Percentiles rank a stretch among this genome's conserved stretches.
Conservation (phyloP, 2,113 vertebrate species). For the Erinaceus europaeus region DNA sequence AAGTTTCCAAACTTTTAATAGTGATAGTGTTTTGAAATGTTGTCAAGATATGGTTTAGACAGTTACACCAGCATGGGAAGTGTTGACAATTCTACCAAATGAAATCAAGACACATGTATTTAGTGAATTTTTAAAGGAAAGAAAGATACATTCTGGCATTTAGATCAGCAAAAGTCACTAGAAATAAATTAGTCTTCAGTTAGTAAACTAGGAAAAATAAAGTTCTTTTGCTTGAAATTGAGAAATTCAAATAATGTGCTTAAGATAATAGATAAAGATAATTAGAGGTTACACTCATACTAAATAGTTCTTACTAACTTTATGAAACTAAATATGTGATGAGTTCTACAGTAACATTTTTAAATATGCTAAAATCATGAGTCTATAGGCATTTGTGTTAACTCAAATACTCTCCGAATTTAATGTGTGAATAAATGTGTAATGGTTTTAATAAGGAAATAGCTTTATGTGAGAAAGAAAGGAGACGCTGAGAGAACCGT, state of each 20-base stretch:
- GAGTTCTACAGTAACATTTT: not conserved
- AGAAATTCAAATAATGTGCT: not conserved
- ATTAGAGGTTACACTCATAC: not conserved
- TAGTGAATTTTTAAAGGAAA: not conserved
- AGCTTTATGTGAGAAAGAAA: rapidly evolving
- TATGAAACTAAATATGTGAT: not conserved
- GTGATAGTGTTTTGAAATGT: not conserved
- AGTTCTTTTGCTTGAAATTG: not conserved
- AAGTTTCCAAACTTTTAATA: not conserved
- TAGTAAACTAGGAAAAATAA: not conserved
- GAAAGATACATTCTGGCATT: not conserved
- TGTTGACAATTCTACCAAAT: slow-evolving; percentile 2
- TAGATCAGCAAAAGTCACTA: not conserved
- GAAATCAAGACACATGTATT: not conserved
- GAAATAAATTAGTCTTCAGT: not conserved
- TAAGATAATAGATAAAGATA: not conserved
- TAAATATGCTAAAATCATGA: not conserved
- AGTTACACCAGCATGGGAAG: not conserved
- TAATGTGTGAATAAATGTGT: not conserved
- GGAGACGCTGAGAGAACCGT: not conserved
- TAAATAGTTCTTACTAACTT: not conserved
- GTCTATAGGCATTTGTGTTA: not conserved
- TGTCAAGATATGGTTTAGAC: not conserved
- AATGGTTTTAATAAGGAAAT: not conserved
- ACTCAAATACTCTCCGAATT: not conserved